Conservation (phyloP, 1,140 invertebrate genomes). For the Adoxophyes honmai region DNA sequence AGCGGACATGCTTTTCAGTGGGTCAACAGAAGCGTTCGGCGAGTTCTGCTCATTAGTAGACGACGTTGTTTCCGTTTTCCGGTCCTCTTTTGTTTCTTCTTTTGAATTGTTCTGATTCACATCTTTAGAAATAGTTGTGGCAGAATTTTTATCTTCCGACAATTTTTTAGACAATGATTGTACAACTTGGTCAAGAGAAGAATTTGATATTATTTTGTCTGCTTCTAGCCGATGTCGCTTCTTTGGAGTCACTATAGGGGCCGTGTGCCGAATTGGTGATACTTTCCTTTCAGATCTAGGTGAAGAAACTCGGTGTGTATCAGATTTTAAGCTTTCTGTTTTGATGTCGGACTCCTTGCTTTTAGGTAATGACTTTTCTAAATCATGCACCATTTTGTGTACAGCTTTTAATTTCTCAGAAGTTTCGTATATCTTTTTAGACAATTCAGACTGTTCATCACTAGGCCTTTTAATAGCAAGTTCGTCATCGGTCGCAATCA, state of each 20-base stretch:
- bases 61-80: constrained; percentile 31
- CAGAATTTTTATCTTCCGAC: constrained; percentile 58
- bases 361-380: constrained; percentile 72
- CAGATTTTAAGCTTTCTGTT: constrained; percentile 48
- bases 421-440: constrained; percentile 74
- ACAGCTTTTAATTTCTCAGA: constrained; percentile 74
- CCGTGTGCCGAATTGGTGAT: constrained; percentile 54
- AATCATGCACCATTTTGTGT: constrained; percentile 72
- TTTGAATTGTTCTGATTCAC: constrained; percentile 43
- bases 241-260: constrained; percentile 76
- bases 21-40: constrained; percentile 47
- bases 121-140: constrained; percentile 38
- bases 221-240: constrained; percentile 77
- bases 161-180: constrained; percentile 72
- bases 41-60: constrained; percentile 39
- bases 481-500: constrained; percentile 56
- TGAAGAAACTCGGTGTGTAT: constrained; percentile 47
- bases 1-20: constrained; percentile 66
- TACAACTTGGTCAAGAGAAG: constrained; percentile 68
- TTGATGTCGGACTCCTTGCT: constrained; percentile 60
- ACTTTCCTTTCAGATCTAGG: constrained; percentile 63
- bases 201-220: constrained; percentile 57
- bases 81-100: constrained; percentile 41
- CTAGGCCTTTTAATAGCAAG: constrained; percentile 60
- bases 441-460: constrained; percentile 68